These are phyloP conservation scores for Bombus soroeensis DNA, from an alignment of 1,140 invertebrate genomes.

Conservation along the genomic window DNA sequence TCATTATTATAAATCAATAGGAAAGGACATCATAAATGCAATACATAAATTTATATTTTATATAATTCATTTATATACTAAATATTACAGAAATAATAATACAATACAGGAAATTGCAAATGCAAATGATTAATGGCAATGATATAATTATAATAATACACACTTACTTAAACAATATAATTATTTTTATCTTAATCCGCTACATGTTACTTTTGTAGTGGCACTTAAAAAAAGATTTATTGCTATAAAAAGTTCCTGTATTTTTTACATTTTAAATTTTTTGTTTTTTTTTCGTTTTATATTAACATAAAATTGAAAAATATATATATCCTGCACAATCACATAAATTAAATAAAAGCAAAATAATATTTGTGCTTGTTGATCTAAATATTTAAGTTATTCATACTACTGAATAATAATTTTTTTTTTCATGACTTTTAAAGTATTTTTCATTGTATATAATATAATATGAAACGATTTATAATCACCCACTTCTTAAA, in stretches of 20 bases:
- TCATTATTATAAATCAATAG: not conserved
- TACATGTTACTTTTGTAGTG: conserved; percentile 37
- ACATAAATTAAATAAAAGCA: conserved; percentile 33
- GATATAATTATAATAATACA: conserved; percentile 53
- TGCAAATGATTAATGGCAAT: conserved; percentile 70
- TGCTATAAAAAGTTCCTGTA: conserved; percentile 18
- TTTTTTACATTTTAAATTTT: conserved; percentile 56
- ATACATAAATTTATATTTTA: conserved; percentile 65
- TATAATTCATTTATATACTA: conserved; percentile 72
- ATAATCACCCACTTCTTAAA: conserved; percentile 53
- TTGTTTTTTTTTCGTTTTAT: conserved; percentile 56
- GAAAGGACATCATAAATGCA: not conserved
- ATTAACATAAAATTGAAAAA: conserved; percentile 52
- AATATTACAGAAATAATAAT: conserved; percentile 73
- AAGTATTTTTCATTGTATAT: conserved; percentile 45
- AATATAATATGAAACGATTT: conserved; percentile 54
- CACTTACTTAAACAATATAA: conserved; percentile 55
- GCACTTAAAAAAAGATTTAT: conserved; percentile 18
- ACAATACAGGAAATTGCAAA: conserved; percentile 68
- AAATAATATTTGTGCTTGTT: conserved; percentile 26
- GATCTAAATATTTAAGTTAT: conserved; percentile 21
- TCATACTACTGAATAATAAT: not conserved
- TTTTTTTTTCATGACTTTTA: conserved; percentile 28
- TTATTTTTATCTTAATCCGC: conserved; percentile 45
- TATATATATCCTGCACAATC: conserved; percentile 41